Percentiles rank a stretch among this genome's conserved stretches.
These are phyloP conservation scores for Trichacis sp. DNA, from an alignment of 2,888 invertebrate genomes.

Conservation along the genomic window DNA sequence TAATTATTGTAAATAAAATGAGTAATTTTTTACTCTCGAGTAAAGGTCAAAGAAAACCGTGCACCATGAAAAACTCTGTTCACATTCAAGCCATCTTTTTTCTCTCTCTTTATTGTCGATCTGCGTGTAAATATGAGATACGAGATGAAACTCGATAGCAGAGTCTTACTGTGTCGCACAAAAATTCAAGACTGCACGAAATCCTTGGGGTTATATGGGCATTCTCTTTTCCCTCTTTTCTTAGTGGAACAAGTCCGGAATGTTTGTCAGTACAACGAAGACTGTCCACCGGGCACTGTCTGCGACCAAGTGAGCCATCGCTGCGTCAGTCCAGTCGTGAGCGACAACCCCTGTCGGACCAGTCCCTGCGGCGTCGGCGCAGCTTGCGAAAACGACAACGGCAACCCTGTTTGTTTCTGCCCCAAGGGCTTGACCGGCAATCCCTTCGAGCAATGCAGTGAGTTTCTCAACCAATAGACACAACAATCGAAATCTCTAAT, in stretches of 20 bases:
- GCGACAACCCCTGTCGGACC: conserved; percentile 83
- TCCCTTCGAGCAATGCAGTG: conserved; percentile 91
- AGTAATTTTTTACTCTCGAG: too few relatives aligned
- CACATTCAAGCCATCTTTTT: conserved; percentile 12
- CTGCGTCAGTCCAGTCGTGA: conserved; percentile 78
- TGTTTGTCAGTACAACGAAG: conserved; percentile 90
- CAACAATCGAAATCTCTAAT: too few relatives aligned
- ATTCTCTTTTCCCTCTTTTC: neutral
- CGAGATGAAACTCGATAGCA: conserved; percentile 5
- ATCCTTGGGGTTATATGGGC: conserved; percentile 62
- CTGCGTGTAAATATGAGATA: neutral
- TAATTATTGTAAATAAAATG: conserved; percentile 60
- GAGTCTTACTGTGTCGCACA: conserved; percentile 19
- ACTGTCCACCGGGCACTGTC: conserved; percentile 87
- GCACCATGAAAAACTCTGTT: conserved; percentile 24
- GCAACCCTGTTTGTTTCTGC: conserved; percentile 89
- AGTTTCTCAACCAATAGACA: too few relatives aligned
- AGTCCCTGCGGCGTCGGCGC: conserved; percentile 92
- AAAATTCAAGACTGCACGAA: conserved; percentile 54
- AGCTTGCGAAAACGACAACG: conserved; percentile 85
- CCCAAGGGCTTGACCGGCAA: conserved; percentile 91
- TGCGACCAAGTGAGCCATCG: conserved; percentile 87
- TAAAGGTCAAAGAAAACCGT: too few relatives aligned
- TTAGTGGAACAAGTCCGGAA: conserved; percentile 68
- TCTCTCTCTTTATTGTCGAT: too few relatives aligned